phyloP scores from a whole-genome alignment of 2,888 invertebrate species.

The Lacanobia oleracea region DNA sequence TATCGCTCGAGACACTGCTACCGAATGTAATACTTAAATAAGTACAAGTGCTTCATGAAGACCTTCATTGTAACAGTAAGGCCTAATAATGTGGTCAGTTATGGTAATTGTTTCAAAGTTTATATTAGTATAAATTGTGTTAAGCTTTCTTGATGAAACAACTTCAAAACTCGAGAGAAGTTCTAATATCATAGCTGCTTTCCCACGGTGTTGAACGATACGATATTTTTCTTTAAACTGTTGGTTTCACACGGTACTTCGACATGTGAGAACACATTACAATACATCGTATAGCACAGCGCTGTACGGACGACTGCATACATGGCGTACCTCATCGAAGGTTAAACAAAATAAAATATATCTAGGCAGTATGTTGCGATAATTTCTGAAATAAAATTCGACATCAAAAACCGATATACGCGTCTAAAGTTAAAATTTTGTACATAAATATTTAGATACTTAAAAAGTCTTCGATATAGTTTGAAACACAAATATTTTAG shows the following conservation, averaged over 20 bases:
- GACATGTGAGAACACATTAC: background rate
- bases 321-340: conserved; percentile 12
- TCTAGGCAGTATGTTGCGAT: conserved; percentile 29
- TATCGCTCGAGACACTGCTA: background rate
- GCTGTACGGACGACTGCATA: background rate
- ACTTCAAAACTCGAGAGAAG: background rate
- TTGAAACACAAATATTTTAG: conserved; percentile 26
- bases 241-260: too few relatives aligned
- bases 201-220: background rate
- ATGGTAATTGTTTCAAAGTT: background rate
- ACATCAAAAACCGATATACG: conserved; percentile 38
- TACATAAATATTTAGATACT: conserved; percentile 35
- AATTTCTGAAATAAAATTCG: conserved; percentile 37
- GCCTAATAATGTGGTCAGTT: background rate
- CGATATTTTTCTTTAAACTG: background rate
- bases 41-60: background rate
- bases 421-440: conserved; percentile 35
- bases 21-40: background rate
- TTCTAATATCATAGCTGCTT: conserved; percentile 2
- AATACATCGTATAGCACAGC: background rate
- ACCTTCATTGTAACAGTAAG: background rate
- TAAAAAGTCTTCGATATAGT: conserved; percentile 15
- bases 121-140: background rate
- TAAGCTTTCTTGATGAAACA: background rate
- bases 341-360: conserved; percentile 34